Base-by-base conservation (phyloP, 2,888 invertebrate species). In the Ectobius pallidus region DNA sequence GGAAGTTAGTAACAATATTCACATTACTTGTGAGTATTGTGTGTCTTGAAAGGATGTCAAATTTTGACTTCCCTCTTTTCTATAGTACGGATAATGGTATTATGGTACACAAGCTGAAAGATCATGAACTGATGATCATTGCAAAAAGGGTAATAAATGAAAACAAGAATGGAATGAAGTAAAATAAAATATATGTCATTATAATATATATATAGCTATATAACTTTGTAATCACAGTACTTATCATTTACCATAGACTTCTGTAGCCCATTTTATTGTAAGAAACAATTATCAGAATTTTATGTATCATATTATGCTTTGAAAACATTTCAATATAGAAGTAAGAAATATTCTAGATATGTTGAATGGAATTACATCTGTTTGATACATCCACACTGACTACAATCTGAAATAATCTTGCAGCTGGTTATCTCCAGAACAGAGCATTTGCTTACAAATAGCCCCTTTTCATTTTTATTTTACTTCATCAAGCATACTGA, bases 401-500 rank as follows among this genome's bases (percentile, higher is more conserved):
- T 39, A 39, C 39, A 39, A 39, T 39, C 39, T 9, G 6, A 39
- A 14, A 39, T 9, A 39, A 39, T 39, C 7, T 14, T 9, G 14
- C 7, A 39, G 39, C 14, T 39, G 39, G 14, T 14, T 14, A 39
- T 39, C 14, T 6, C 14, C 6, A 39, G 14, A 9, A 39, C 39
- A 39, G 39, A 62, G 34, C 32, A 27, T 62, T 27, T 16, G 30
- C 30, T 14, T n/a, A 1, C 25, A 18, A 18, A 25, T 30, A 39
- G 42, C 4, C 25, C 44, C 9, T 39, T 16, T 39, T 3, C 39
- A 69, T 7, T 69, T 69, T 69, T 69, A 69, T 62, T 39, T 52
- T 61, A 68, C 22, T 61, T 68, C 55, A 32, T 69, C 39, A 55
- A 44, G 70, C 67, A 74, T 49, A 74, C 58, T 70, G 58, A 67